Base-by-base conservation (phyloP, 1,140 invertebrate genomes). In the Laupala kohalensis region DNA sequence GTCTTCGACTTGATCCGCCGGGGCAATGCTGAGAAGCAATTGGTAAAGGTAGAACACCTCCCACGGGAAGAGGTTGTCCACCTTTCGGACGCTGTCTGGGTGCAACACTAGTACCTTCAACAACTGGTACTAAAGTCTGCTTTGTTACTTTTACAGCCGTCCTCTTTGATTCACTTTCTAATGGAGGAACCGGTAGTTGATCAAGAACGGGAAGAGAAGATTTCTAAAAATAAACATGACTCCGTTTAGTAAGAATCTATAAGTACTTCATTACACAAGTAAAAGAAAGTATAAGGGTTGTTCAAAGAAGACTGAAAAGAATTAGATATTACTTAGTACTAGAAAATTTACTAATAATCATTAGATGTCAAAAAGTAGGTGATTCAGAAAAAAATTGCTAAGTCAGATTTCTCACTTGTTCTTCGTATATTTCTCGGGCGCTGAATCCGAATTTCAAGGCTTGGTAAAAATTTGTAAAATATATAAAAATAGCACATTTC, bases 61-160 rank as follows among this genome's bases (percentile, higher is more conserved):
- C 70, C 27, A 72, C 71, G 28, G 71, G 37, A 0, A 71, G 64
- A 24, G 70, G 70, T 4, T 71, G 70, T 4, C 63, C 64, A 37
- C 71, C 79, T 77, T 95, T 94, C 13, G 93, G 93, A 74, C 93
- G 83, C 77, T 94, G 92, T 65, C 93, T 82, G 5, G 93, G 93
- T 19, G 90, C 91, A 5, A 95, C 92, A 68, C 91, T 92, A 5
- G 93, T 95, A 67, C 89, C 86, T 76, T 89, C 84, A n/a, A 87
- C 82, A 25, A 85, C 73, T 23, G 85, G 80, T 3, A 69, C 70
- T 12, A 53, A 67, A 30, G 69, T 65, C 30, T 70, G 70, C 30
- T 84, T 83, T 9, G 81, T 76, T 15, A 84, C 79, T 79, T 85
- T 86, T 5, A 84, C 76, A 24, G 85, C 83, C 26, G 81, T 82